phyloP scores from a whole-genome alignment of 2,888 invertebrate genomes.

The Anorthoa munda region DNA sequence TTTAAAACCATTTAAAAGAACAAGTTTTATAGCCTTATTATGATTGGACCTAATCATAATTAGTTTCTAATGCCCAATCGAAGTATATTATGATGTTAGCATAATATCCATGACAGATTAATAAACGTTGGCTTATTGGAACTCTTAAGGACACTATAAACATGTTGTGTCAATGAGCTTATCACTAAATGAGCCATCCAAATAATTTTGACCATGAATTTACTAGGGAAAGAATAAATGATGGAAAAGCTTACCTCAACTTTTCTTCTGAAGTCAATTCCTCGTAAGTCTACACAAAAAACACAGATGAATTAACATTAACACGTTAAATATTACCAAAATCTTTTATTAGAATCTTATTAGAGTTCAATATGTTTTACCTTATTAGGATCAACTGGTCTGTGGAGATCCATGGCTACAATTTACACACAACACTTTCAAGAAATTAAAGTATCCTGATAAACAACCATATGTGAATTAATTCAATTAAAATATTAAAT shows the following conservation, averaged over 20 bases:
- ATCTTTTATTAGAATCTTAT: conserved; percentile 38
- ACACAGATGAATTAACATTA: conserved; percentile 50
- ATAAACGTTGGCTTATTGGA: not conserved
- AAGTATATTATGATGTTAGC: not conserved
- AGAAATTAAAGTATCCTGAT: conserved; percentile 28
- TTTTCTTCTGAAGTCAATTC: conserved; percentile 95
- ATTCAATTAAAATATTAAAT: conserved; percentile 57
- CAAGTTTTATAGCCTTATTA: not conserved
- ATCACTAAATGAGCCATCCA: conserved; percentile 41
- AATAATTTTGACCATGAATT: conserved; percentile 20
- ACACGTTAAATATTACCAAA: conserved; percentile 44
- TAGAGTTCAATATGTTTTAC: conserved; percentile 69
- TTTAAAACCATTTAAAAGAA: not conserved
- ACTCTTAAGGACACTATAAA: not conserved
- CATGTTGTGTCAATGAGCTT: conserved; percentile 44
- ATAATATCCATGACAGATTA: not conserved
- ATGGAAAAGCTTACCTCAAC: conserved; percentile 90
- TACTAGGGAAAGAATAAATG: not conserved
- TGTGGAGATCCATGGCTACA: conserved; percentile 86
- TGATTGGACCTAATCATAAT: not conserved
- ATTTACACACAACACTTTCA: conserved; percentile 44
- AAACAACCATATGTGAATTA: conserved; percentile 53
- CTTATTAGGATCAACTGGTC: conserved; percentile 88
- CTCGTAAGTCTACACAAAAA: conserved; percentile 92
- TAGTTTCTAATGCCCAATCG: not conserved